A percentile compares a stretch with the other conserved stretches of the same genome.
phyloP scores from a whole-genome alignment of 2,113 vertebrate genomes.

The Morone chrysops region DNA sequence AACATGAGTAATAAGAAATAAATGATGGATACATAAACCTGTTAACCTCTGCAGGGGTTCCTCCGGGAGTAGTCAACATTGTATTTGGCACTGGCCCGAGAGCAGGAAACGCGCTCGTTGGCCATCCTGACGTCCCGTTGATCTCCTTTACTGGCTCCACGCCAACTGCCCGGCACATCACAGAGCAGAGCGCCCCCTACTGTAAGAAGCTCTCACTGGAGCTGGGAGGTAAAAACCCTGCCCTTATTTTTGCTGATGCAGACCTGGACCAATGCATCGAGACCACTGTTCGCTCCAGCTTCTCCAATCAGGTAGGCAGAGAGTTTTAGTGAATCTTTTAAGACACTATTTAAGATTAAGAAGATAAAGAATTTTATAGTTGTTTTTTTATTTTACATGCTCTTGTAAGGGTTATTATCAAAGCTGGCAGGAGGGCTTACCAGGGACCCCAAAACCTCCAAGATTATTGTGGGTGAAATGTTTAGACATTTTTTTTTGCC shows the following conservation, averaged over 20 bases:
- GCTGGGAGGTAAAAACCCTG: slow-evolving; percentile 96
- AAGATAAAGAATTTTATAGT: background rate
- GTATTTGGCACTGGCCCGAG: slow-evolving; percentile 90
- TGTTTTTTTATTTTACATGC: no score
- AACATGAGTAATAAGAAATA: no score
- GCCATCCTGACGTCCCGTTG: slow-evolving; percentile 91
- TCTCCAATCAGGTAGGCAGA: slow-evolving; percentile 92
- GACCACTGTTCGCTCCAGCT: slow-evolving; percentile 92
- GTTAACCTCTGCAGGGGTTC: slow-evolving; percentile 84
- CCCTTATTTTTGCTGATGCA: slow-evolving; percentile 92
- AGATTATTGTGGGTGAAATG: no score
- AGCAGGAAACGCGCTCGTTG: slow-evolving; percentile 91
- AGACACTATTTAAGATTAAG: no score
- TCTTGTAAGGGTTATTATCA: background rate
- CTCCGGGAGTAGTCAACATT: slow-evolving; percentile 93
- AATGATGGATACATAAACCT: no score
- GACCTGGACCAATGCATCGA: slow-evolving; percentile 90
- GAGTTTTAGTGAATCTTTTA: background rate
- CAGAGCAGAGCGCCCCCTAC: slow-evolving; percentile 87
- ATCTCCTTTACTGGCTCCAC: slow-evolving; percentile 98
- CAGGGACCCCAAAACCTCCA: no score
- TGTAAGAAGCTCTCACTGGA: slow-evolving; percentile 97
- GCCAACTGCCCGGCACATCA: slow-evolving; percentile 89
- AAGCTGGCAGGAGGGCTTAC: background rate
- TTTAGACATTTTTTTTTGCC: no score